Percentiles rank a stretch among this genome's conserved stretches.
Evolutionary conservation across 92 coral and sea anemone genomes (phyloP).

Genomic region (Diadumene lineata): DNA sequence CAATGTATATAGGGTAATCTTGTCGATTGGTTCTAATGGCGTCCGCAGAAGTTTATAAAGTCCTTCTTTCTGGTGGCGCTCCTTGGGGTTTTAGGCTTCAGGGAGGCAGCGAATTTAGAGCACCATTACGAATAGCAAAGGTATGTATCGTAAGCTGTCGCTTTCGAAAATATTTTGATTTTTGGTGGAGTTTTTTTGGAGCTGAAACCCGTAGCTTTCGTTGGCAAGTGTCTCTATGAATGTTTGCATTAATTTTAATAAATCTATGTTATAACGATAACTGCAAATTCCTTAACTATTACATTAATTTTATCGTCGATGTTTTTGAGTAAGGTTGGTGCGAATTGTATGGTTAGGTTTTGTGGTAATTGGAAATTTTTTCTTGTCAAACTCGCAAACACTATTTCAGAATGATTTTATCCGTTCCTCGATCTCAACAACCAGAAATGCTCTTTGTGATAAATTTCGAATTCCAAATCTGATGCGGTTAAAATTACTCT

Average conservation of each 20-base stretch:
- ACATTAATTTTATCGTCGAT: background rate
- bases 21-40: slow-evolving; percentile 68
- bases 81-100: slow-evolving; percentile 99
- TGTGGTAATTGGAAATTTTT: background rate
- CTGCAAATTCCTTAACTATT: slow-evolving; percentile 1
- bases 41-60: slow-evolving; percentile 86
- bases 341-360: background rate
- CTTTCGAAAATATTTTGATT: slow-evolving; percentile 5
- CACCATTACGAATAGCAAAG: slow-evolving; percentile 95
- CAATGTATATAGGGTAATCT: slow-evolving; percentile 63
- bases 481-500: background rate
- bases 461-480: background rate
- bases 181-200: slow-evolving; percentile 18
- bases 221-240: slow-evolving; percentile 20
- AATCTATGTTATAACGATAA: background rate
- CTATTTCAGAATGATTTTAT: background rate
- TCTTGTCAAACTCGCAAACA: background rate
- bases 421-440: no score
- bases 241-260: slow-evolving; percentile 25
- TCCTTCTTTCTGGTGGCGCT: slow-evolving; percentile 86
- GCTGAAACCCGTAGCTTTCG: background rate
- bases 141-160: slow-evolving; percentile 48
- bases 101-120: slow-evolving; percentile 96
- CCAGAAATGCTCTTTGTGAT: background rate
- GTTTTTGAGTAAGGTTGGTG: background rate